phyloP scores from a whole-genome alignment of 2,888 invertebrate species.

The Cryptocephalus primarius region DNA sequence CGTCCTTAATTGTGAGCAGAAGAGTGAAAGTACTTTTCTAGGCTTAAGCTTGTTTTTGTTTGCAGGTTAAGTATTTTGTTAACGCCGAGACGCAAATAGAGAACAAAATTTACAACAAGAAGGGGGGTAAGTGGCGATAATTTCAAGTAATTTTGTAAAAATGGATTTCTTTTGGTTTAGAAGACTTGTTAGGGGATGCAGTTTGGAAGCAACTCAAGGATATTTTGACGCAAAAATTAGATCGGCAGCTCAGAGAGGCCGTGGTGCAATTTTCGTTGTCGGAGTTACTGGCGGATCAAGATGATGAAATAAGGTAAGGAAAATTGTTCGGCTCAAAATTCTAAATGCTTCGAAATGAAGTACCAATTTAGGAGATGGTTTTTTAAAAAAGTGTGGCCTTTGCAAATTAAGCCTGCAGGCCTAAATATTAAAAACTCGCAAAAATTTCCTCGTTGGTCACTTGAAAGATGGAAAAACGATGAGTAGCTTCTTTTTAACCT shows the following conservation, averaged over 20 bases:
- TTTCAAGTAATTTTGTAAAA: no score
- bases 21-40: background rate
- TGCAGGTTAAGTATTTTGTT: conserved; percentile 25
- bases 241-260: conserved; percentile 26
- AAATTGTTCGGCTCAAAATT: background rate
- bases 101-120: conserved; percentile 22
- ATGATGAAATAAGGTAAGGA: conserved; percentile 26
- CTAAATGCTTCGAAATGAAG: no score
- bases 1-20: conserved; percentile 42
- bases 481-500: no score
- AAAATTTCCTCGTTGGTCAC: no score
- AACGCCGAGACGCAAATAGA: conserved; percentile 21
- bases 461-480: no score
- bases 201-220: conserved; percentile 28
- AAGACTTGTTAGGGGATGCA: conserved; percentile 20
- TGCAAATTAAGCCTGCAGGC: no score
- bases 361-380: no score
- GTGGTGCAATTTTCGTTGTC: conserved; percentile 32
- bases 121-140: conserved; percentile 19
- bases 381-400: no score
- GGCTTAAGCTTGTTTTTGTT: conserved; percentile 6
- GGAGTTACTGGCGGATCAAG: conserved; percentile 29
- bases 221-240: conserved; percentile 22
- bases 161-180: no score
- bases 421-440: no score